phyloP scores from a whole-genome alignment of 1,140 invertebrate genomes.

The Glossosoma conforme region DNA sequence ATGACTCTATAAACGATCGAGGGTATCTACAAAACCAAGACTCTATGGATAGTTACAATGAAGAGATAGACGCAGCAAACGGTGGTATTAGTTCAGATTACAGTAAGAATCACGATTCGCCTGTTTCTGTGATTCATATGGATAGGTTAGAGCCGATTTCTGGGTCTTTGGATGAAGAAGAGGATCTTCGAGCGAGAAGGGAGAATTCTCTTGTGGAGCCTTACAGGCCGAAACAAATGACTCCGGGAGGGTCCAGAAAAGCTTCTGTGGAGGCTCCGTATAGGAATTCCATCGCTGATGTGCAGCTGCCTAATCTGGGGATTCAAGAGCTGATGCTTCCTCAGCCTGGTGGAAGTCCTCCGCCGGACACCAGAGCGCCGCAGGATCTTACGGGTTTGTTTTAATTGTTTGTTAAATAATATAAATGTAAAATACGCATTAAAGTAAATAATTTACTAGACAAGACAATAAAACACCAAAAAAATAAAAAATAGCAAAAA shows the following conservation, averaged over 20 bases:
- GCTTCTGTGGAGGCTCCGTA: slow-evolving; percentile 15
- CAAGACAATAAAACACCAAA: too few species aligned
- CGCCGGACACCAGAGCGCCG: slow-evolving; percentile 25
- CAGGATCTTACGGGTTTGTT: slow-evolving; percentile 19
- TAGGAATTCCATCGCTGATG: slow-evolving; percentile 17
- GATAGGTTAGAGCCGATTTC: slow-evolving; percentile 35
- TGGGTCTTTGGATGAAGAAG: slow-evolving; percentile 32
- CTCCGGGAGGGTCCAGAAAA: slow-evolving; percentile 23
- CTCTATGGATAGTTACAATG: slow-evolving; percentile 45
- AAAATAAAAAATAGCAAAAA: too few species aligned
- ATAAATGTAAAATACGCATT: too few species aligned
- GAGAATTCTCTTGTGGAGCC: slow-evolving; percentile 36
- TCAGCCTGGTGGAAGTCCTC: slow-evolving; percentile 23
- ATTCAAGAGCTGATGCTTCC: slow-evolving; percentile 4
- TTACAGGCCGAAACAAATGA: slow-evolving; percentile 32
- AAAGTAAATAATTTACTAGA: too few species aligned
- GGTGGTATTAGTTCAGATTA: slow-evolving; percentile 27
- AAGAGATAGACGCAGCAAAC: slow-evolving; percentile 31
- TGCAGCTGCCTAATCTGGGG: background rate
- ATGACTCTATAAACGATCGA: slow-evolving; percentile 31
- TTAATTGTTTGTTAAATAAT: too few species aligned
- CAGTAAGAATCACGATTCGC: slow-evolving; percentile 38
- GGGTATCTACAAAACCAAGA: slow-evolving; percentile 46
- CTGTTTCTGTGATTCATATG: slow-evolving; percentile 43
- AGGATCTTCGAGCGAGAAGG: slow-evolving; percentile 35